A percentile compares a stretch with the other conserved stretches of the same genome.
phyloP scores from a whole-genome alignment of 2,888 invertebrate species.

The Tortricodes alternella region DNA sequence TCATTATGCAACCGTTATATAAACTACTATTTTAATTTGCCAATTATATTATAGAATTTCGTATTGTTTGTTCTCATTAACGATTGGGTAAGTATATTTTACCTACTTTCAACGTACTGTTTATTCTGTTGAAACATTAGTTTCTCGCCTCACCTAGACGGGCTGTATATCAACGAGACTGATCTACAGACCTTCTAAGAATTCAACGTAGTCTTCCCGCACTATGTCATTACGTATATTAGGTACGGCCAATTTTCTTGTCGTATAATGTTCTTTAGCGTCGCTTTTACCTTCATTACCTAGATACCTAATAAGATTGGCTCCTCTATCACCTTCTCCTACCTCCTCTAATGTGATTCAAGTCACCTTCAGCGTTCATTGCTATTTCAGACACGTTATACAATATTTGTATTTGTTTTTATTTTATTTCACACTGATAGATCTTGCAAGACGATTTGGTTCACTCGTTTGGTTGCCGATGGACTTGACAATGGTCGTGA shows the following conservation, averaged over 20 bases:
- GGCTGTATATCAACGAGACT: conserved; percentile 6
- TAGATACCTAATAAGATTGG: background rate
- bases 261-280: background rate
- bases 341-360: background rate
- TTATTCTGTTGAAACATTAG: conserved; percentile 16
- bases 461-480: no score
- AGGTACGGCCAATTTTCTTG: background rate
- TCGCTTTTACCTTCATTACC: conserved; percentile 5
- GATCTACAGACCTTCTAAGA: conserved; percentile 2
- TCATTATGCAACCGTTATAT: no score
- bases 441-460: no score
- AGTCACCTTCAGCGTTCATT: background rate
- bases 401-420: background rate
- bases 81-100: no score
- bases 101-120: background rate
- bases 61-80: no score
- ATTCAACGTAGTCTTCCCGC: background rate
- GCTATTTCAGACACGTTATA: background rate
- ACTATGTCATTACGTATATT: conserved; percentile 3
- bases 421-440: no score
- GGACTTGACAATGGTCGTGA: no score
- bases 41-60: no score
- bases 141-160: conserved; percentile 11
- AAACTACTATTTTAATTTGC: no score
- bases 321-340: background rate